Conservation (phyloP, 2,888 invertebrate species). For the Acrocera orbiculus region DNA sequence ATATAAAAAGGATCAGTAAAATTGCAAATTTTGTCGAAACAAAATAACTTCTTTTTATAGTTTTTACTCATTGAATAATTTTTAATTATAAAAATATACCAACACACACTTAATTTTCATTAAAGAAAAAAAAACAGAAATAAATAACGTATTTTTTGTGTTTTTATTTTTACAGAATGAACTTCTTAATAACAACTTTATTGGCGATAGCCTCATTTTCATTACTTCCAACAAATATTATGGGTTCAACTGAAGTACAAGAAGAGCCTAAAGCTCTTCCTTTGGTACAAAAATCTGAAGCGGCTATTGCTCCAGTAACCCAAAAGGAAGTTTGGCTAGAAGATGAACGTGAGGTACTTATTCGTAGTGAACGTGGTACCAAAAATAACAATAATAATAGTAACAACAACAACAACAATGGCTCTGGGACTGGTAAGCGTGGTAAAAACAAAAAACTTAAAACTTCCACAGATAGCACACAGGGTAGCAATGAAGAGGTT, state of each 20-base stretch:
- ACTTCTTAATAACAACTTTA: constrained; percentile 12
- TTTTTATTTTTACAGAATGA: no score
- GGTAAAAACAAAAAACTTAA: constrained; percentile 23
- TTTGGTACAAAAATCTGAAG: constrained; percentile 27
- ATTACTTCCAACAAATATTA: constrained; percentile 21
- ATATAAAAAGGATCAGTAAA: no score
- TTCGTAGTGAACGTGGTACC: constrained; percentile 62
- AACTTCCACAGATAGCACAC: constrained; percentile 6
- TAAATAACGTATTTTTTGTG: no score
- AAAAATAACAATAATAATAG: constrained; percentile 42
- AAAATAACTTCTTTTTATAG: no score
- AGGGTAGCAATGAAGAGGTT: no score
- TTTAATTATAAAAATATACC: no score
- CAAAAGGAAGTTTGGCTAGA: constrained; percentile 60
- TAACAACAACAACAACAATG: constrained; percentile 16
- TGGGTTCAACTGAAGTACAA: constrained; percentile 28
- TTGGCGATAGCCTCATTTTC: constrained; percentile 22
- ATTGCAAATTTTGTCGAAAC: no score
- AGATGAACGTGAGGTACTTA: constrained; percentile 59
- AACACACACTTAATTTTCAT: no score
- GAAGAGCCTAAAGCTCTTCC: constrained; percentile 30
- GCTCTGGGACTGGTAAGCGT: constrained; percentile 18
- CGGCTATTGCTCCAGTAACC: constrained; percentile 15
- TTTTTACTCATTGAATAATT: no score
- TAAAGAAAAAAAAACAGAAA: no score